These are phyloP conservation scores for Microctonus aethiopoides DNA, from an alignment of 2,888 invertebrate genomes.

Conservation along the genomic window DNA sequence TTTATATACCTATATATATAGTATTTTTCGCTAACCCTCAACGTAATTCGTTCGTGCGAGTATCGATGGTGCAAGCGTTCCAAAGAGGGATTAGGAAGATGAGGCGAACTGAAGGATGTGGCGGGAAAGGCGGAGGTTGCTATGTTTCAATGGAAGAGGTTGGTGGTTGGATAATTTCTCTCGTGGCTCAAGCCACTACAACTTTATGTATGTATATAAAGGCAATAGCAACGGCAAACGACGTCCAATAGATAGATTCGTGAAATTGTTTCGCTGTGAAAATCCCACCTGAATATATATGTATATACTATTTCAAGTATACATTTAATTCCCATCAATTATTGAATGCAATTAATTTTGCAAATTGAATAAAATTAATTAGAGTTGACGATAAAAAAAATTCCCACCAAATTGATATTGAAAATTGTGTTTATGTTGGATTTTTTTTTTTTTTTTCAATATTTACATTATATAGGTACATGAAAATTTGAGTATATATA, in stretches of 20 bases:
- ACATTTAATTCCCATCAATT: background rate
- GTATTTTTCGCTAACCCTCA: constrained; percentile 20
- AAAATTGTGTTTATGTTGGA: too few species aligned
- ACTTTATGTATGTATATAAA: background rate
- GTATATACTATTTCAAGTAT: background rate
- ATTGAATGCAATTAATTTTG: constrained; percentile 1
- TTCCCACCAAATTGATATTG: background rate
- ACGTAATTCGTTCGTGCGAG: constrained; percentile 31
- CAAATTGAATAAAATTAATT: constrained; percentile 1
- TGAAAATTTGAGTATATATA: too few species aligned
- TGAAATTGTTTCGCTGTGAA: constrained; percentile 41
- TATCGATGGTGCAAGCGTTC: constrained; percentile 51
- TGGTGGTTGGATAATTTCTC: constrained; percentile 42
- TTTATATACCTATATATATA: background rate
- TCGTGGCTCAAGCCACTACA: constrained; percentile 36
- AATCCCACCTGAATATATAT: constrained; percentile 3
- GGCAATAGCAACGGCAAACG: constrained; percentile 8
- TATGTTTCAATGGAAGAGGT: background rate
- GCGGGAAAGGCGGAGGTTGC: background rate
- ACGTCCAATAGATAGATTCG: constrained; percentile 40
- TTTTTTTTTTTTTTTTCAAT: background rate
- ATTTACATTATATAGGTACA: background rate
- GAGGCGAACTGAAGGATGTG: constrained; percentile 47
- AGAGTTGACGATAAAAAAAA: background rate
- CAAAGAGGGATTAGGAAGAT: constrained; percentile 57